phyloP scores from a whole-genome alignment of 2,888 invertebrate species.

The Watsonalla cultraria region DNA sequence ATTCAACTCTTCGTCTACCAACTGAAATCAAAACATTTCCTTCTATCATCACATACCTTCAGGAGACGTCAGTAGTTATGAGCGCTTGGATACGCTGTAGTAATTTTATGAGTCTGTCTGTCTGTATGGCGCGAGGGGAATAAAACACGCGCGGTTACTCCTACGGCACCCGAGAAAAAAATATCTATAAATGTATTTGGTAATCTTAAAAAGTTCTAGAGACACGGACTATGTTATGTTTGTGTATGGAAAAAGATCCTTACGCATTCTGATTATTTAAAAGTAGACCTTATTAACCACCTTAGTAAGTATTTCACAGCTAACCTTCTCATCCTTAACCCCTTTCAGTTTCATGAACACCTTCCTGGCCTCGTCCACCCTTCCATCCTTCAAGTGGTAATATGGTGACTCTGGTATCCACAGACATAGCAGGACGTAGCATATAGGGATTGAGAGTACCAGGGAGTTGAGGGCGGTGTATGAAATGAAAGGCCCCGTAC shows the following conservation, averaged over 20 bases:
- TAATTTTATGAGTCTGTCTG: too few species aligned
- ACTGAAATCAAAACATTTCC: constrained; percentile 35
- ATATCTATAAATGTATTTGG: too few species aligned
- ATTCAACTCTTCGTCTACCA: constrained; percentile 53
- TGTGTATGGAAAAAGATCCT: too few species aligned
- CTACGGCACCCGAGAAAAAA: too few species aligned
- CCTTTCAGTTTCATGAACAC: constrained; percentile 66
- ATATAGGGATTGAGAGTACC: constrained; percentile 63
- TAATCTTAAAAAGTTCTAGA: too few species aligned
- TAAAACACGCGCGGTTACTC: too few species aligned
- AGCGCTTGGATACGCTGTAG: too few species aligned
- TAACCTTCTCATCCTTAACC: constrained; percentile 58
- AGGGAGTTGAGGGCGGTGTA: constrained; percentile 63
- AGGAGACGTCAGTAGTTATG: too few species aligned
- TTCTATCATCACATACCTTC: too few species aligned
- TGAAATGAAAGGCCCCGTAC: constrained; percentile 70
- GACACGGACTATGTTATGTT: too few species aligned
- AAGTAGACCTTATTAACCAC: not conserved
- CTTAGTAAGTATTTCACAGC: constrained; percentile 1
- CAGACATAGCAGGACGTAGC: constrained; percentile 65
- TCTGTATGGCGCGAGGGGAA: too few species aligned
- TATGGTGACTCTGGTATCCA: constrained; percentile 82
- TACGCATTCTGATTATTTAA: too few species aligned
- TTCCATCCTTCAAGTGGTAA: constrained; percentile 75
- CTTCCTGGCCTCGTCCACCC: constrained; percentile 62